Conservation (phyloP, 2,888 invertebrate species). For the Phaedon cochleariae region DNA sequence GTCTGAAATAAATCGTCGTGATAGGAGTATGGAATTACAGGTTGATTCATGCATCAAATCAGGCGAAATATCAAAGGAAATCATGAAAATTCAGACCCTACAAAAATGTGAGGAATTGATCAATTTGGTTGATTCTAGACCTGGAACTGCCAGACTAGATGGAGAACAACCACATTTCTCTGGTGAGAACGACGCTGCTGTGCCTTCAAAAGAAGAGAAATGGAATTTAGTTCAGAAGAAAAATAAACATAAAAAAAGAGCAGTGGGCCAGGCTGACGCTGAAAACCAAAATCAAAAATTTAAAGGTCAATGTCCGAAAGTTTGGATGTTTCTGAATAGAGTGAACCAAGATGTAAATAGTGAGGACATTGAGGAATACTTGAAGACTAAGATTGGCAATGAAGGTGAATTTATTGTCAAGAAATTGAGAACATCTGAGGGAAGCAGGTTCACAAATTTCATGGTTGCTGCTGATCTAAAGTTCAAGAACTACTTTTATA, state of each 20-base stretch:
- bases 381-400: background rate
- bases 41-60: background rate
- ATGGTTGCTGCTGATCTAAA: background rate
- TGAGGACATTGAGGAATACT: background rate
- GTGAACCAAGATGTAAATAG: background rate
- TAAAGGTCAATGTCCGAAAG: background rate
- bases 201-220: background rate
- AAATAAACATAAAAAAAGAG: background rate
- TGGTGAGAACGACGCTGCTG: no score
- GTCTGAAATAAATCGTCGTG: no score
- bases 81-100: constrained; percentile 4
- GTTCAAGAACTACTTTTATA: background rate
- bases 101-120: background rate
- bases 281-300: background rate
- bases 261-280: background rate
- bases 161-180: background rate
- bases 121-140: background rate
- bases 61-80: background rate
- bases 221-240: background rate
- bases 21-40: background rate
- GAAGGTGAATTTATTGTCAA: background rate
- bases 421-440: background rate
- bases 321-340: constrained; percentile 5
- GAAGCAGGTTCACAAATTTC: background rate
- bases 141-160: no score